Evolutionary conservation across 2,888 invertebrate species (phyloP), one percentile per base, ranked within the genome.

Genomic region (Lithophane socia): DNA sequence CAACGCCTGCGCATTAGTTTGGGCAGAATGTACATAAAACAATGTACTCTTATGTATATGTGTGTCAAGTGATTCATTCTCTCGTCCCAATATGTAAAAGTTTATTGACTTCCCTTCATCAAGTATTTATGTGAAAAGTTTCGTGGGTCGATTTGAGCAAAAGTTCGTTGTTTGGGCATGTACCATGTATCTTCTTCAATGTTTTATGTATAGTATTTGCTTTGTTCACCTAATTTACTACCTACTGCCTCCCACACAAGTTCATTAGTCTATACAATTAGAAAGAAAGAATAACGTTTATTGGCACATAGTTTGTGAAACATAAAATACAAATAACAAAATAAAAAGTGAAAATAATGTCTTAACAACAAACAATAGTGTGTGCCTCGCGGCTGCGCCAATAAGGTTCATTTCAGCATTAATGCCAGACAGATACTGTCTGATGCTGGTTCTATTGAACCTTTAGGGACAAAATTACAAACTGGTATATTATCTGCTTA

Each of bases 21-120:
- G 29, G 75, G 18, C 18, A 24, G 13, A 64, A 24, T n/a, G 24
- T 58, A 73, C n/a, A 70, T 29, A 80, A 70, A 73, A 63, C 58
- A 72, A 64, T 60, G 47, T 52, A 72, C 67, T 69, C 37, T n/a
- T 61, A 44, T n/a, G 63, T 49, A 18, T 56, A 76, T 66, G 58
- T 84, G 37, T 80, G 84, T 75, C 84, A 83, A 37, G 24, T 83
- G 77, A 83, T 49, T 83, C 77, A 84, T 52, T 13, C 21, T 21
- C n/a, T 42, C 54, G 49, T 29, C n/a, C 29, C n/a, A 61, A 7
- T 9, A n/a, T 42, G 64, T 56, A 8, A 13, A 71, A 69, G 79
- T 70, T 83, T 72, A 69, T 63, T 75, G 79, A 75, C 83, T 65
- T 69, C 54, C 9, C 13, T 29, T 37, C n/a, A 29, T 24, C 29